Conservation (phyloP, 2,113 vertebrate species). For the Neogobius melanostomus region DNA sequence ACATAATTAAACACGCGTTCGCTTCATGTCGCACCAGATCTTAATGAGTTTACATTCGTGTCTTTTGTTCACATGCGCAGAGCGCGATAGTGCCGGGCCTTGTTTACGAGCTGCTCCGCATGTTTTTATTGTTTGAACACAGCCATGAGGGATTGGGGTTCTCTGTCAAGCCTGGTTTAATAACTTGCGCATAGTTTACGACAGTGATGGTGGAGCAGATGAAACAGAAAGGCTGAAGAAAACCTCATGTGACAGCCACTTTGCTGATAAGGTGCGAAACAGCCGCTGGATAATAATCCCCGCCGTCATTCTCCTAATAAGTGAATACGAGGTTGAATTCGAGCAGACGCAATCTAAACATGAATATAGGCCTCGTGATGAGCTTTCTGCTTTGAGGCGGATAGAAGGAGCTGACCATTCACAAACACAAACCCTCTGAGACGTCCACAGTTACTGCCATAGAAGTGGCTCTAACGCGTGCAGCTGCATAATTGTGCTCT, state of each 20-base stretch:
- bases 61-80: neutral
- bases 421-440: neutral
- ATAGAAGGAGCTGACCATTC: neutral
- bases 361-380: neutral
- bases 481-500: constrained; percentile 12
- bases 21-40: neutral
- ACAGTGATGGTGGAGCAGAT: neutral
- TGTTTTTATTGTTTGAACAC: constrained; percentile 1
- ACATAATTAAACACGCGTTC: neutral
- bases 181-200: neutral
- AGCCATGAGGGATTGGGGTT: constrained; percentile 1
- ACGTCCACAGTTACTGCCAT: neutral
- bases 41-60: neutral
- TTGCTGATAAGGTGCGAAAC: neutral
- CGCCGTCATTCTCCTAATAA: neutral
- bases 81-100: neutral
- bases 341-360: neutral
- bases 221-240: constrained; percentile 3
- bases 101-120: neutral
- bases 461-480: neutral
- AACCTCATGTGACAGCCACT: neutral
- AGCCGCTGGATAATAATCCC: neutral
- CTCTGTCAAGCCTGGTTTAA: neutral
- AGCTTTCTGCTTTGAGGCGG: neutral
- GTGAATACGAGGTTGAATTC: constrained; percentile 1